Evolutionary conservation across 2,797 vertebrate genomes (phyloP), one percentile per base, ranked within the genome.

Genomic region (Typhlichthys subterraneus): DNA sequence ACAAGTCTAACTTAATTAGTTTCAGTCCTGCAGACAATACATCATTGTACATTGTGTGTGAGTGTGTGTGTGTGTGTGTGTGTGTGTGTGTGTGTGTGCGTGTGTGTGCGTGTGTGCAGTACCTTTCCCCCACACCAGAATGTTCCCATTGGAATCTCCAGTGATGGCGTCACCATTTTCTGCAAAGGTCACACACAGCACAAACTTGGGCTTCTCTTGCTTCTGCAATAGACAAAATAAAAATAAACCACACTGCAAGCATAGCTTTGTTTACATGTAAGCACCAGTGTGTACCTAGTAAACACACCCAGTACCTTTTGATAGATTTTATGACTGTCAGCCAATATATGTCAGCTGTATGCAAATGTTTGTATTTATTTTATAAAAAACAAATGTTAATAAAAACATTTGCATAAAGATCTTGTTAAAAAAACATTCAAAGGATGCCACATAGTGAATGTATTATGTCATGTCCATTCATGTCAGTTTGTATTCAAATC

Each of bases 191-290:
- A 96, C 96, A 67, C 97, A 98, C 66, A 99, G 88, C 76, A 99
- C 96, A 90, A 99, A 99, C 93, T 99, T 99, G 90, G 98, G 97
- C 91, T 99, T 99, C 91, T 99, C 98, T 87, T 99, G 97, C 94
- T 99, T 99, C 98, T 99, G 94, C 38, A 84, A 82, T 59, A 75
- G 76, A 83, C 17, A 87, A 65, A 90, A 79, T 82, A 5, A 56
- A 45, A 33, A 15, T 45, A 81, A 73, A 14, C 46, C 23, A 29
- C 23, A 29, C 4, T 29, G 23, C 23, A 29, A 4, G 23, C 23
- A 29, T 4, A 4, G 4, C 46, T 75, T 72, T 74, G 65, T 74
- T 81, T 72, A 70, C 52, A 75, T 61, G 19, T 56, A 75, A 52
- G 57, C 53, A 73, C 46, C 53, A 65, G 6, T 46, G 17, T 33